A percentile compares a stretch with the other conserved stretches of the same genome.
phyloP scores from a whole-genome alignment of 2,797 vertebrate genomes.

The Pygocentrus nattereri region DNA sequence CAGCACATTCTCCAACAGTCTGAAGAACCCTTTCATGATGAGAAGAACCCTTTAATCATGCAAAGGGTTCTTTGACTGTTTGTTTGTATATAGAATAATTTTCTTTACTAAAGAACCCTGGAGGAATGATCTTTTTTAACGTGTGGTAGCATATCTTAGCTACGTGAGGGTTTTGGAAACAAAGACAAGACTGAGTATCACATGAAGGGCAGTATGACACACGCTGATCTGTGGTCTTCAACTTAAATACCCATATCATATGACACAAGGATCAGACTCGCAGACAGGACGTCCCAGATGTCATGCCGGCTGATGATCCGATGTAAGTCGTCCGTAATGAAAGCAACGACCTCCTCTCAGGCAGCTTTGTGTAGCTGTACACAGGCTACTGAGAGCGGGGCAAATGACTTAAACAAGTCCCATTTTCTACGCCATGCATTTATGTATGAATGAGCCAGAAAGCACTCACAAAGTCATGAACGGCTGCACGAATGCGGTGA shows the following conservation, averaged over 20 bases:
- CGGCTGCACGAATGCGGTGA: constrained; percentile 20
- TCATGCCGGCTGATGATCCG: constrained; percentile 22
- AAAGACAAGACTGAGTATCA: neutral
- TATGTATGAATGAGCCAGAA: constrained; percentile 60
- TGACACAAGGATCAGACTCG: neutral
- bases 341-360: constrained; percentile 35
- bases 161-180: too few species aligned
- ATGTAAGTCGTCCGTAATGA: constrained; percentile 46
- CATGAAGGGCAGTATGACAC: neutral
- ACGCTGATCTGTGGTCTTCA: neutral
- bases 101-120: too few species aligned
- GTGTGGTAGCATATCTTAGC: too few species aligned
- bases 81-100: too few species aligned
- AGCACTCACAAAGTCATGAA: constrained; percentile 42
- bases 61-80: too few species aligned
- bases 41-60: too few species aligned
- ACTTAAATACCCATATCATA: neutral
- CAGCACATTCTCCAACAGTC: too few species aligned
- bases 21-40: too few species aligned
- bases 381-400: constrained; percentile 29
- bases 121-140: too few species aligned
- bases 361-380: constrained; percentile 13
- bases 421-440: constrained; percentile 55
- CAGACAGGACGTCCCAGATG: constrained; percentile 1
- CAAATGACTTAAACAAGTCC: constrained; percentile 53